phyloP scores from a whole-genome alignment of 2,888 invertebrate species.

The Netelia fuscicornis region DNA sequence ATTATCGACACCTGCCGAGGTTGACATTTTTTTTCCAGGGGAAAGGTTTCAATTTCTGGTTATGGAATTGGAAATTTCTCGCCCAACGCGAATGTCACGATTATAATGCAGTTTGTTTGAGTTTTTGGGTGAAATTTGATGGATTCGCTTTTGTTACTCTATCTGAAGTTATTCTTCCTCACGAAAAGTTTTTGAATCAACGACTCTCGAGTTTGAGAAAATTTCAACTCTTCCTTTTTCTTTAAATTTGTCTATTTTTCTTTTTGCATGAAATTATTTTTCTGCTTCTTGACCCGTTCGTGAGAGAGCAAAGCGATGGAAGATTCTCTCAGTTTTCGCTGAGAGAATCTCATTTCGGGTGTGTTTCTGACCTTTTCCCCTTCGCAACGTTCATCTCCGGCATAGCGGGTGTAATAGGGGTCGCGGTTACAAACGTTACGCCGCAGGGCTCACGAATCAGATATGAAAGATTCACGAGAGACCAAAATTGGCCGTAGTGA shows the following conservation, averaged over 20 bases:
- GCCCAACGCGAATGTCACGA: too few relatives aligned
- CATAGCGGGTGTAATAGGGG: background rate
- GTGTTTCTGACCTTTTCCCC: constrained; percentile 50
- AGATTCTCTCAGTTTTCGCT: constrained; percentile 20
- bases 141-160: background rate
- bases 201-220: constrained; percentile 16
- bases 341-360: constrained; percentile 20
- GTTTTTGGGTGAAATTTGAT: background rate
- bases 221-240: constrained; percentile 23
- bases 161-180: too few relatives aligned
- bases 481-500: constrained; percentile 45
- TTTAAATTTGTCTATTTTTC: constrained; percentile 31
- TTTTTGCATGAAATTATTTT: background rate
- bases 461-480: constrained; percentile 64
- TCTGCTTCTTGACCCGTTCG: background rate
- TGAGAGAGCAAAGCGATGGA: constrained; percentile 16
- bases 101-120: too few relatives aligned
- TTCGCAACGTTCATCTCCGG: background rate
- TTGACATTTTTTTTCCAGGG: too few relatives aligned
- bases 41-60: too few relatives aligned
- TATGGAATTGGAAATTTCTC: too few relatives aligned
- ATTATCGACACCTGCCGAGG: background rate
- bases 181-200: constrained; percentile 65
- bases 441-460: constrained; percentile 52
- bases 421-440: constrained; percentile 29